phyloP scores from a whole-genome alignment of 2,113 vertebrate genomes.

The Coptodon bakossiorum region DNA sequence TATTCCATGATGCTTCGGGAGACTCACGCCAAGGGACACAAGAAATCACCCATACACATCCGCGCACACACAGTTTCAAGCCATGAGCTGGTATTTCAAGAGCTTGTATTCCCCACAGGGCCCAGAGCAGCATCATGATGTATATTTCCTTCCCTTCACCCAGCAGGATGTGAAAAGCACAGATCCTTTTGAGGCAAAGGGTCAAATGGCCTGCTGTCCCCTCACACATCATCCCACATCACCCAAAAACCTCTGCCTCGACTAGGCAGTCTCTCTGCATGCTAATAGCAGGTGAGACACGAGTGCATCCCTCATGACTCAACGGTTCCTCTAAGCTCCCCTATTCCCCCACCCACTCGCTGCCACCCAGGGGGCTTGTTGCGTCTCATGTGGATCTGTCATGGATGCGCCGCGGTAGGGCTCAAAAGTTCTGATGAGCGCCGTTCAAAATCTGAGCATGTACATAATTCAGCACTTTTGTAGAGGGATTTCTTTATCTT shows the following conservation, averaged over 20 bases:
- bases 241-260: not conserved
- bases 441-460: not conserved
- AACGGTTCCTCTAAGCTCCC: not conserved
- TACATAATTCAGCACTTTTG: constrained; percentile 20
- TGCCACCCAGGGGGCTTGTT: not conserved
- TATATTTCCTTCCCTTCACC: not conserved
- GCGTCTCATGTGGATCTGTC: not conserved
- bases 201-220: constrained; percentile 30
- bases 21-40: not conserved
- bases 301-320: not conserved
- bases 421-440: not conserved
- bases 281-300: constrained; percentile 7
- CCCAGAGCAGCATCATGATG: constrained; percentile 4
- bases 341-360: not conserved
- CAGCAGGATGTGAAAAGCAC: not conserved
- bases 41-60: not conserved
- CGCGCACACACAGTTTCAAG: not conserved
- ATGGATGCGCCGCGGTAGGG: not conserved
- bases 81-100: not conserved
- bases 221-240: constrained; percentile 26
- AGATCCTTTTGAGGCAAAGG: constrained; percentile 1
- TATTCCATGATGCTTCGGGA: not conserved
- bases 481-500: constrained; percentile 9
- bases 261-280: not conserved
- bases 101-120: not conserved